phyloP scores from a whole-genome alignment of 2,113 vertebrate species.

The Phrynosoma platyrhinos region DNA sequence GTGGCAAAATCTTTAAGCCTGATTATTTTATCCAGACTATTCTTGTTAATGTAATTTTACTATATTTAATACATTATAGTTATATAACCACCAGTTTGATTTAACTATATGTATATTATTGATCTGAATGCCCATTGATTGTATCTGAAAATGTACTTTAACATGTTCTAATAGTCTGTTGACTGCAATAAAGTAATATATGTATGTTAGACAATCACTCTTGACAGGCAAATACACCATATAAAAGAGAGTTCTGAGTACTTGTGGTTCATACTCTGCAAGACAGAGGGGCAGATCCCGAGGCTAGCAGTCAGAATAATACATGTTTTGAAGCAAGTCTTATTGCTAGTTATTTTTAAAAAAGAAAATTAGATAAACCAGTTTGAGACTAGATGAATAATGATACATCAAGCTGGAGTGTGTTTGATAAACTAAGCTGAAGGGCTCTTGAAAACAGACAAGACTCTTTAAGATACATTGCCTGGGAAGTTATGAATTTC shows the following conservation, averaged over 20 bases:
- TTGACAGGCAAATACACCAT: neutral
- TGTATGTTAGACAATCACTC: neutral
- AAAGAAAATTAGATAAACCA: neutral
- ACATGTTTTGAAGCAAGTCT: neutral
- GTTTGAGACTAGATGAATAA: neutral
- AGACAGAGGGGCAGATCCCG: neutral
- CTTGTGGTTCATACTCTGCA: neutral
- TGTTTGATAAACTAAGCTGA: constrained; percentile 5
- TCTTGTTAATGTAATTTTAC: too few species aligned
- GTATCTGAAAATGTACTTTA: too few species aligned
- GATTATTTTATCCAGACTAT: too few species aligned
- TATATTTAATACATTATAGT: too few species aligned
- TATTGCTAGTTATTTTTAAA: neutral
- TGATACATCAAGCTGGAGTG: neutral
- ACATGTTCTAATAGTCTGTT: too few species aligned
- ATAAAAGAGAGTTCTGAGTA: neutral
- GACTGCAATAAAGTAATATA: too few species aligned
- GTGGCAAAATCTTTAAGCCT: too few species aligned
- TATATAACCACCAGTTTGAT: too few species aligned
- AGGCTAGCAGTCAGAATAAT: neutral
- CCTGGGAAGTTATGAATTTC: neutral
- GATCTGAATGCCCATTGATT: too few species aligned
- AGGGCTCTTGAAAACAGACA: neutral
- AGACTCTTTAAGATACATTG: neutral
- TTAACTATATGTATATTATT: too few species aligned